Base-by-base conservation (phyloP, 2,113 vertebrate species). In the Merops nubicus region DNA sequence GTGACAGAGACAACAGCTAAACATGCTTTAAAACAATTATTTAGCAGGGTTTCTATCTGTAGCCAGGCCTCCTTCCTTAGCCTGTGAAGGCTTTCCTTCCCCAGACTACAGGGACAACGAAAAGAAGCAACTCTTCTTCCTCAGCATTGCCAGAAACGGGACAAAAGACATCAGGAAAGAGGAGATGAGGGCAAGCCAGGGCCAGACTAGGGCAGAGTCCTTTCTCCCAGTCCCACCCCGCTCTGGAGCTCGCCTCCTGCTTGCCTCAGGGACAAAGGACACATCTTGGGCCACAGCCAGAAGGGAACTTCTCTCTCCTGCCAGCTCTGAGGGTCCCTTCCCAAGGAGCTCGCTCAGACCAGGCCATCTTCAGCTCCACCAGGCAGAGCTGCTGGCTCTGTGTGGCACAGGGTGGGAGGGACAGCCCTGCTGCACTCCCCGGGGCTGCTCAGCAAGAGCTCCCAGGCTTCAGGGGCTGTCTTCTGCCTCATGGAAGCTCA, bases 331-430 rank as follows among this genome's bases (percentile, higher is more conserved):
- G 50, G 18, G 16, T n/a, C 26, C 31, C 29, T 47, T 47, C n/a
- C 15, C 38, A 31, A 33, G 2, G 2, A 33, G 26, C 29, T 42
- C 1, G 0, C n/a, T 12, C 21, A 60, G 15, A 42, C 33, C 59
- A 12, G 57, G 38, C 1, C 3, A 36, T 20, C 21, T n/a, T 43
- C 0, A 1, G 42, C 28, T 72, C 53, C 72, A 20, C 2, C 22
- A 16, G 7, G 69, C 33, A 68, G 4, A 43, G 80, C 36, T 4
- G 1, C 47, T 23, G 19, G 54, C 42, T 22, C 62, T 23, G 18
- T 4, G 25, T 2, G 2, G 34, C 2, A 3, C 34, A 36, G 36
- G 48, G 48, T 2, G 0, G 51, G 28, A 50, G 59, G 36, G 53
- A 73, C 1, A 1, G 47, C 21, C 11, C n/a, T 26, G 47, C 33